Base-by-base conservation (phyloP, 2,888 invertebrate genomes). In the Melitaea athalia region DNA sequence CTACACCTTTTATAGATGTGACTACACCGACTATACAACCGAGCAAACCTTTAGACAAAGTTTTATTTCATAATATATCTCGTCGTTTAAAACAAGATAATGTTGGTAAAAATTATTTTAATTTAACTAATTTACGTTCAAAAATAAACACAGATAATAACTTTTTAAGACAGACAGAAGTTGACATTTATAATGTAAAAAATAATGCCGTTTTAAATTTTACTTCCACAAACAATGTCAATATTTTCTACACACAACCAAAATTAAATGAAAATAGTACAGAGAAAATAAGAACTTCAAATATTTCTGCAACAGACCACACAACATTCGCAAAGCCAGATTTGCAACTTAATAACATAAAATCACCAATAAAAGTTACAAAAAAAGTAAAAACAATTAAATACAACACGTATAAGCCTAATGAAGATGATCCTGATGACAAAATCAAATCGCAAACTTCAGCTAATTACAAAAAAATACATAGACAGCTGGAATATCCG, bases 391-490 rank as follows among this genome's bases (percentile, higher is more conserved):
- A 69, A 64, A 69, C 59, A 42, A 72, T 76, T 14, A 73, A 72
- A 60, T 76, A 77, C 55, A 76, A 76, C 17, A 77, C 77, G 38
- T 77, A 75, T 52, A 69, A 70, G 64, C 71, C 76, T 8, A 72
- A 50, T 0, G 69, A 74, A 47, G 70, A 67, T 38, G 67, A 74
- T 49, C 14, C 59, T 14, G 57, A 68, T 14, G 50, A 17, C 12
- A 60, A 43, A 33, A n/a, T 43, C 4, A 50, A 45, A 52, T 24
- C 50, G n/a, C 11, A 15, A n/a, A 31, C 59, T 8, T 59, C 31
- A 52, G 42, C 31, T 14, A 33, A 52, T 38, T 42, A 52, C 17
- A 61, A 61, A 43, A 15, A 38, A 15, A 24, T 7, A 15, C 38
- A 4, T 10, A 55, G 15, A n/a, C 14, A n/a, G 33, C 43, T 55